Evolutionary conservation across 2,797 vertebrate species (phyloP).

Genomic region (Enteromius fasciolatus): DNA sequence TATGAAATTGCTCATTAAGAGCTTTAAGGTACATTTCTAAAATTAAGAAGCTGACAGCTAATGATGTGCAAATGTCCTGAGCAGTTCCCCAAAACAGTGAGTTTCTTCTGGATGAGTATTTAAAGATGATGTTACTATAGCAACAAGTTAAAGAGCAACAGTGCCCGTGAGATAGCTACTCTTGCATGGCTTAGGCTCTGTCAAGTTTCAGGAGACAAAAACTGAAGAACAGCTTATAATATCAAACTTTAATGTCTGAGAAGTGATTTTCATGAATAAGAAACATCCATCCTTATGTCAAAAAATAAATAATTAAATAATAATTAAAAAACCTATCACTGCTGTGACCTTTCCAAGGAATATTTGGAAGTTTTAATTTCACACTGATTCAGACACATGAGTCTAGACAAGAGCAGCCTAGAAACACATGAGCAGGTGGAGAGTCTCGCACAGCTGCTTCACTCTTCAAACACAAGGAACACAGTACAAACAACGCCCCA

Average conservation of each 20-base stretch:
- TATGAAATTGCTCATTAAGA: too few species aligned
- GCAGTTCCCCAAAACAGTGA: not conserved
- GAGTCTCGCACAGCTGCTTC: not conserved
- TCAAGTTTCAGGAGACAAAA: slow-evolving; percentile 1
- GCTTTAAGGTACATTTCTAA: not conserved
- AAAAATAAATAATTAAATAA: too few species aligned
- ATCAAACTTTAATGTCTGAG: not conserved
- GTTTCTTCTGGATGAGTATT: not conserved
- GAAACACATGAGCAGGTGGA: not conserved
- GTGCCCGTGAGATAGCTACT: not conserved
- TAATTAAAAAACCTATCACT: not conserved
- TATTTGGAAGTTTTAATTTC: too few species aligned
- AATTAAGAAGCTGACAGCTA: too few species aligned
- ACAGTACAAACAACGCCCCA: not conserved
- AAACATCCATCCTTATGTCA: not conserved
- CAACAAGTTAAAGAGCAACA: slow-evolving; percentile 12
- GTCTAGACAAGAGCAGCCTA: slow-evolving; percentile 1
- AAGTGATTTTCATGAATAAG: not conserved
- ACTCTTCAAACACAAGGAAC: not conserved
- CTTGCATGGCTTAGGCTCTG: not conserved
- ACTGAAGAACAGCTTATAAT: not conserved
- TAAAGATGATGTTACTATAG: not conserved
- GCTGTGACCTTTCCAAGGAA: too few species aligned
- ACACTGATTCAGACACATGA: not conserved
- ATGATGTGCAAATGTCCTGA: not conserved